phyloP scores from a whole-genome alignment of 2,113 vertebrate genomes.

The Verasper variegatus region DNA sequence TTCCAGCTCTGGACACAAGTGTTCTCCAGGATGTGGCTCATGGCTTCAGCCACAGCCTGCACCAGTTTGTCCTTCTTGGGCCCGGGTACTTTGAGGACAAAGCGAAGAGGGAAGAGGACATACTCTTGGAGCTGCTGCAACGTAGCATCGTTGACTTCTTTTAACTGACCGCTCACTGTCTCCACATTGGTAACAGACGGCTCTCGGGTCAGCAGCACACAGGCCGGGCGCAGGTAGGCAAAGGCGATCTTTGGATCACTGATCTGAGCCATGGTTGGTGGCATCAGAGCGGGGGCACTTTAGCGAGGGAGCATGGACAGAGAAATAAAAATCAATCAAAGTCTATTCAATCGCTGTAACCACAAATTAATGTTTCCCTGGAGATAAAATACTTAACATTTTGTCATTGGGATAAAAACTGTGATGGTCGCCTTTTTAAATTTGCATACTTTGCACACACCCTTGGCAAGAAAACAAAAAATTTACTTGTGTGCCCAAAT shows the following conservation, averaged over 20 bases:
- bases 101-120: slow-evolving; percentile 92
- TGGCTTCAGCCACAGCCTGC: slow-evolving; percentile 84
- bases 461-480: too few species aligned
- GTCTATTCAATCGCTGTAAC: neutral
- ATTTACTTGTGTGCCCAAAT: too few species aligned
- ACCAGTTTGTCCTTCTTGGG: slow-evolving; percentile 84
- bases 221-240: slow-evolving; percentile 88
- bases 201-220: slow-evolving; percentile 87
- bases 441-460: too few species aligned
- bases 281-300: slow-evolving; percentile 40
- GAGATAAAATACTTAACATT: too few species aligned
- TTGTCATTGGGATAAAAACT: too few species aligned
- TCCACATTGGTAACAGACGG: slow-evolving; percentile 86
- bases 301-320: neutral
- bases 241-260: slow-evolving; percentile 90
- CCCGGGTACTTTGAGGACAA: slow-evolving; percentile 86
- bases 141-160: slow-evolving; percentile 80
- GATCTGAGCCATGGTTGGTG: slow-evolving; percentile 85
- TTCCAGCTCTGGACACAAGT: slow-evolving; percentile 87
- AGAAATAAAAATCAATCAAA: neutral
- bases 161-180: slow-evolving; percentile 80
- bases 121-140: slow-evolving; percentile 96
- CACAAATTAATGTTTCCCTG: neutral
- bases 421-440: too few species aligned
- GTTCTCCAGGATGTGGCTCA: slow-evolving; percentile 84